Evolutionary conservation across 2,888 invertebrate genomes (phyloP).

Genomic region (Eustalomyia histrio): DNA sequence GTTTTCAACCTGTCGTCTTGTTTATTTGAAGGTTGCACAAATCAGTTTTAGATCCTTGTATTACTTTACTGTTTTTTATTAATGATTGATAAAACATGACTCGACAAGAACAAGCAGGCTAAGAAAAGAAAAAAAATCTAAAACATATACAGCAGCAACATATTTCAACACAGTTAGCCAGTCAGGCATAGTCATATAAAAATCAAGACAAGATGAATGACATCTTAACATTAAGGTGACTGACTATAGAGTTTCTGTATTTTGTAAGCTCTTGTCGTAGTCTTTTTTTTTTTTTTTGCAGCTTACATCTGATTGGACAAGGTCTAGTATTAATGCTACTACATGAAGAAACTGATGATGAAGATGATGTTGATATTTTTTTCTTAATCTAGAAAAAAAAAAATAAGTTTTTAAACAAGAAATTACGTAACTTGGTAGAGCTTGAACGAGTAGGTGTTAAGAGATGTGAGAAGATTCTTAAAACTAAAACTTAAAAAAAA

Average conservation of each 20-base stretch:
- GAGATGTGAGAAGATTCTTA: slow-evolving; percentile 7
- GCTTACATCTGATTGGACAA: slow-evolving; percentile 50
- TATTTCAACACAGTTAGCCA: slow-evolving; percentile 25
- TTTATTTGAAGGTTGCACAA: slow-evolving; percentile 32
- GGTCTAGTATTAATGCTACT: slow-evolving; percentile 42
- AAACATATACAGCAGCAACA: neutral
- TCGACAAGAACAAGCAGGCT: slow-evolving; percentile 30
- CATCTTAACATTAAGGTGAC: slow-evolving; percentile 53
- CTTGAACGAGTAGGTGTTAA: slow-evolving; percentile 36
- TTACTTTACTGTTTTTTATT: slow-evolving; percentile 13
- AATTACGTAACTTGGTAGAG: slow-evolving; percentile 34
- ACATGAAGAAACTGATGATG: neutral
- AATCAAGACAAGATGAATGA: slow-evolving; percentile 50
- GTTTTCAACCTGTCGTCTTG: slow-evolving; percentile 14
- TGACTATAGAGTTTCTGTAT: slow-evolving; percentile 34
- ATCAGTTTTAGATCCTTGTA: slow-evolving; percentile 35
- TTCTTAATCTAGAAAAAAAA: slow-evolving; percentile 4
- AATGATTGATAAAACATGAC: slow-evolving; percentile 47
- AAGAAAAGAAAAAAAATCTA: neutral
- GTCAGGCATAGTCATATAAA: slow-evolving; percentile 11
- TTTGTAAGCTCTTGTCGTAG: slow-evolving; percentile 34
- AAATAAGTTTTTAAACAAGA: slow-evolving; percentile 8
- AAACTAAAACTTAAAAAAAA: neutral
- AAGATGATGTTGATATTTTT: slow-evolving; percentile 23
- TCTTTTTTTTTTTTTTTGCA: slow-evolving; percentile 36